phyloP scores from a whole-genome alignment of 1,140 invertebrate species.

The Lerema accius region DNA sequence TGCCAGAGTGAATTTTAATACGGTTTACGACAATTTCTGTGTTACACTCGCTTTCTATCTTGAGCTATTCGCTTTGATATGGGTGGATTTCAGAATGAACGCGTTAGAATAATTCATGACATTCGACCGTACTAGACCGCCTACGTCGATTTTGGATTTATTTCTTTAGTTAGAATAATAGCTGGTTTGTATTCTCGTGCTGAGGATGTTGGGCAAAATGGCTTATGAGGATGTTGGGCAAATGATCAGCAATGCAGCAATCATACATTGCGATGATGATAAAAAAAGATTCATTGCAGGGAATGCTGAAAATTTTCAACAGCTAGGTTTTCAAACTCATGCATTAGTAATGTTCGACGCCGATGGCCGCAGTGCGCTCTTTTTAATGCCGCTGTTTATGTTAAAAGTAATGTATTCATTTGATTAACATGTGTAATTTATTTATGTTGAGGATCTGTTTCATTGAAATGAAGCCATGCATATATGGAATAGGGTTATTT shows the following conservation, averaged over 20 bases:
- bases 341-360: constrained; percentile 12
- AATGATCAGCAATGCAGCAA: too few species aligned
- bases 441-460: constrained; percentile 9
- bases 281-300: not conserved
- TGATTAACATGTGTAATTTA: constrained; percentile 31
- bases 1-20: not conserved
- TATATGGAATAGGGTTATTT: not conserved
- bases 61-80: too few species aligned
- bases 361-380: constrained; percentile 9
- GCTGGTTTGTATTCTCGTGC: too few species aligned
- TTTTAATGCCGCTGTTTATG: constrained; percentile 24
- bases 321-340: not conserved
- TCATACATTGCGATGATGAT: too few species aligned
- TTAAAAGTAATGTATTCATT: constrained; percentile 26
- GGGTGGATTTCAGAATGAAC: too few species aligned
- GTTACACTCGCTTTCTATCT: too few species aligned
- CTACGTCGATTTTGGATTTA: too few species aligned
- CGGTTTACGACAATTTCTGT: not conserved
- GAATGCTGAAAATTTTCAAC: constrained; percentile 8
- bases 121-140: too few species aligned
- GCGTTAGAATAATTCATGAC: too few species aligned
- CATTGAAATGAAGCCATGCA: not conserved
- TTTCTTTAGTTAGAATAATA: too few species aligned
- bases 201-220: too few species aligned
- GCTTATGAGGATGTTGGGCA: too few species aligned